Evolutionary conservation across 1,140 invertebrate species (phyloP).

Genomic region (Harpegnathos saltator): DNA sequence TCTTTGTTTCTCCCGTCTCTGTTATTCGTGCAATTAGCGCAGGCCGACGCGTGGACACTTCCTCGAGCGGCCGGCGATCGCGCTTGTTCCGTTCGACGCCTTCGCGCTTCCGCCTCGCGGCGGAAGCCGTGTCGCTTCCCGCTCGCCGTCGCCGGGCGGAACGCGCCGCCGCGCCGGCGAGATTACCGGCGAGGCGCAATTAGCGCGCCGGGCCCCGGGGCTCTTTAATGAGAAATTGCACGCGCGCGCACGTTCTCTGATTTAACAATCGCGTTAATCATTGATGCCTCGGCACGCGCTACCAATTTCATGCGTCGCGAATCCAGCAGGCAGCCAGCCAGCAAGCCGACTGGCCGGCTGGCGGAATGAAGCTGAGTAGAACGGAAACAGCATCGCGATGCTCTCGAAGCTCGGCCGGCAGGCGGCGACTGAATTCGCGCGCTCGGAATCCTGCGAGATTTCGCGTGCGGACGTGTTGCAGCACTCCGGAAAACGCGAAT

Average conservation of each 20-base stretch:
- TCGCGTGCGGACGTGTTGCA: constrained; percentile 17
- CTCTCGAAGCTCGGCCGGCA: too few relatives aligned
- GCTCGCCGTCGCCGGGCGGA: constrained; percentile 64
- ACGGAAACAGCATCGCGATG: constrained; percentile 19
- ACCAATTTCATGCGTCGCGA: constrained; percentile 50
- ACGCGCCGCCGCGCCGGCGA: constrained; percentile 39
- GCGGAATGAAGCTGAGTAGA: constrained; percentile 23
- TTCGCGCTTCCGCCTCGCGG: constrained; percentile 37
- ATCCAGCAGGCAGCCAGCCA: constrained; percentile 9
- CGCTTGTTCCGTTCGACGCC: constrained; percentile 51
- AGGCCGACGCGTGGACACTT: constrained; percentile 52
- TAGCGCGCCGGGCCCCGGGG: constrained; percentile 55
- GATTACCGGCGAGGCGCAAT: constrained; percentile 67
- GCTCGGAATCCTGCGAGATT: not conserved
- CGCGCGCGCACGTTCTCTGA: constrained; percentile 37
- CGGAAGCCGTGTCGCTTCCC: constrained; percentile 66
- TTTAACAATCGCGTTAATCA: constrained; percentile 54
- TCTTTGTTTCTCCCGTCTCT: too few relatives aligned
- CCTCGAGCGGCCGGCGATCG: constrained; percentile 40
- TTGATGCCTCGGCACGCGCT: constrained; percentile 53
- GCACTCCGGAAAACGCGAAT: not conserved
- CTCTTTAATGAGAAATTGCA: constrained; percentile 70
- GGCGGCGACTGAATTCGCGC: constrained; percentile 37
- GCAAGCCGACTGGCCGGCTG: not conserved
- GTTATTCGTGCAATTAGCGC: not conserved